Conservation (phyloP, 2,888 invertebrate species). For the Seira musarum region DNA sequence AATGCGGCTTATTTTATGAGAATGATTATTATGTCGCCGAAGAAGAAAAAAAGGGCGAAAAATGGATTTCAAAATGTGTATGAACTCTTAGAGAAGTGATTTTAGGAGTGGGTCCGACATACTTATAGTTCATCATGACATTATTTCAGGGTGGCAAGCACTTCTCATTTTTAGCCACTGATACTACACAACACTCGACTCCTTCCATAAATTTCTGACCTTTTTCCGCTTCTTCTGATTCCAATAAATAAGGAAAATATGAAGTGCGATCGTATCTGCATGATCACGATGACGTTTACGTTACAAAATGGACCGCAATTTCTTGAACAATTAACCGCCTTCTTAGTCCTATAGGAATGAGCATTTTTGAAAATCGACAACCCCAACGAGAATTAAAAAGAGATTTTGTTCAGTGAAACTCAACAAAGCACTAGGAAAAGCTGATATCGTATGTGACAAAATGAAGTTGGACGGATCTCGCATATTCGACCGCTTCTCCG, state of each 20-base stretch:
- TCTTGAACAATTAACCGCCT: too few relatives aligned
- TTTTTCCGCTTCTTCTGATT: not conserved
- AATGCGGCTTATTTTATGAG: constrained; percentile 5
- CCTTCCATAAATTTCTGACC: not conserved
- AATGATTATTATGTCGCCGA: not conserved
- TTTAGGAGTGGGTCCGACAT: constrained; percentile 10
- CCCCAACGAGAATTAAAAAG: not conserved
- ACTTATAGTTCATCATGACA: constrained; percentile 8
- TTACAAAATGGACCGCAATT: too few relatives aligned
- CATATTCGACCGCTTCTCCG: too few relatives aligned
- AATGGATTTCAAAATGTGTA: not conserved
- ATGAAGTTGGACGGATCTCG: too few relatives aligned
- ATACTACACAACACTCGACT: not conserved
- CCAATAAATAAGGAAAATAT: not conserved
- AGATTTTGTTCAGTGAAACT: too few relatives aligned
- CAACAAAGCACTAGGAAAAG: not conserved
- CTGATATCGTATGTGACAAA: not conserved
- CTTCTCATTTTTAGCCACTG: constrained; percentile 3
- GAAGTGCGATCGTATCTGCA: too few relatives aligned
- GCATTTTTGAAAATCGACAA: too few relatives aligned
- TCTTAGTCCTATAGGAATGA: too few relatives aligned
- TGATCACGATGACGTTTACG: too few relatives aligned
- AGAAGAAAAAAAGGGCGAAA: not conserved
- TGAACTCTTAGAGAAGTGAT: not conserved
- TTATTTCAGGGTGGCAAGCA: constrained; percentile 46